Evolutionary conservation across 2,113 vertebrate species (phyloP).

Genomic region (Naja naja): DNA sequence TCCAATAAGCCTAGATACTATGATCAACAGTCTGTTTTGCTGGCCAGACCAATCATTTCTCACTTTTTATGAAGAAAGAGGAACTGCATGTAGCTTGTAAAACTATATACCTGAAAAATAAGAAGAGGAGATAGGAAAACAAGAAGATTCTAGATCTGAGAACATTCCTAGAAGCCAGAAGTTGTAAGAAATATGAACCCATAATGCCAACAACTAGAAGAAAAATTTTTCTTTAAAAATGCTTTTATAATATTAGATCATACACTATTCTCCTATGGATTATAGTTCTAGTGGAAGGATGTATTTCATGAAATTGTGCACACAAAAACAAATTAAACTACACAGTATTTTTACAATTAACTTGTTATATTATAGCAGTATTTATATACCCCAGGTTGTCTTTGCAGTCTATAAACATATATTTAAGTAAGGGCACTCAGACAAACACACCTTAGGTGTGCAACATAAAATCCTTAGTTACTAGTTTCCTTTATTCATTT

Average conservation of each 20-base stretch:
- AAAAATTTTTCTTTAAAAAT: background rate
- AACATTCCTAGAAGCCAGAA: background rate
- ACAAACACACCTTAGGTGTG: constrained; percentile 38
- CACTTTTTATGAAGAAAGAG: rapidly evolving
- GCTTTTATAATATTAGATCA: constrained; percentile 15
- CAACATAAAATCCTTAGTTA: constrained; percentile 32
- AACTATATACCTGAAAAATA: background rate
- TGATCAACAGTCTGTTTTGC: constrained; percentile 8
- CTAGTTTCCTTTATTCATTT: constrained; percentile 37
- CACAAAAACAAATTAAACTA: constrained; percentile 32
- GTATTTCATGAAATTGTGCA: constrained; percentile 28
- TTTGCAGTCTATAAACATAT: constrained; percentile 29
- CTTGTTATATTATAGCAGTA: constrained; percentile 29
- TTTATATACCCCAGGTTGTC: constrained; percentile 31
- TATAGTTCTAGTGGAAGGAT: constrained; percentile 30
- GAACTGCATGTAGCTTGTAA: background rate
- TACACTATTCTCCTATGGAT: constrained; percentile 8
- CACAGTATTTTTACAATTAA: constrained; percentile 30
- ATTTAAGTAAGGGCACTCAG: constrained; percentile 30
- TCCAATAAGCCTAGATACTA: constrained; percentile 13
- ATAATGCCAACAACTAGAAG: background rate
- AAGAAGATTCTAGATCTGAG: background rate
- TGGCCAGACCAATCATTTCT: background rate
- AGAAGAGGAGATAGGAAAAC: background rate
- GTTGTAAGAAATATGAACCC: background rate